phyloP scores from a whole-genome alignment of 1,140 invertebrate genomes.

The Drosophila gunungcola region DNA sequence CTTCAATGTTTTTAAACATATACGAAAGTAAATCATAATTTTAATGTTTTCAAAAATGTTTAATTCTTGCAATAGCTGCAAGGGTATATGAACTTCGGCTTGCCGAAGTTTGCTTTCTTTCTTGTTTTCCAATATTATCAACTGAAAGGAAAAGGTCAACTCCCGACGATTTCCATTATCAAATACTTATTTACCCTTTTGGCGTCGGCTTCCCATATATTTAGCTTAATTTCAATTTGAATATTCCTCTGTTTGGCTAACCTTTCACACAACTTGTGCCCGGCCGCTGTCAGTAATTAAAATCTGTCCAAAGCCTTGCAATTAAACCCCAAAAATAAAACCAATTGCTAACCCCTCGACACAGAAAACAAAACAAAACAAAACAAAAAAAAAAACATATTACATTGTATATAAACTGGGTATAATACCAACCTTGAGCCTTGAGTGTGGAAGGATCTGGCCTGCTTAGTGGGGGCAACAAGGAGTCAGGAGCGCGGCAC shows the following conservation, averaged over 20 bases:
- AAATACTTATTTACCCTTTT: conserved; percentile 32
- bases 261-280: conserved; percentile 28
- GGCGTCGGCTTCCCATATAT: conserved; percentile 11
- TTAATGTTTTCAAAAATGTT: too few species aligned
- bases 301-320: conserved; percentile 47
- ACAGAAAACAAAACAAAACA: conserved; percentile 17
- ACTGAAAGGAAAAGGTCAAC: neutral
- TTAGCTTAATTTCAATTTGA: conserved; percentile 48
- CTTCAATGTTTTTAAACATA: too few species aligned
- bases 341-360: conserved; percentile 46
- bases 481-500: conserved; percentile 32
- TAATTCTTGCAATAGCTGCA: too few species aligned
- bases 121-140: conserved; percentile 35
- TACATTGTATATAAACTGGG: conserved; percentile 32
- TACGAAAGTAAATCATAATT: too few species aligned
- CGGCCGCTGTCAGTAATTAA: conserved; percentile 57
- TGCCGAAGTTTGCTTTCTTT: too few species aligned
- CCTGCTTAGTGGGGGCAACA: conserved; percentile 48
- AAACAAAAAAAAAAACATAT: conserved; percentile 24
- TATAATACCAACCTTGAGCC: conserved; percentile 48
- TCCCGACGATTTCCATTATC: conserved; percentile 17
- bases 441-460: conserved; percentile 41
- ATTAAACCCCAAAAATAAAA: conserved; percentile 52
- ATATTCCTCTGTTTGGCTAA: conserved; percentile 33
- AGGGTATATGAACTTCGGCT: too few species aligned